phyloP scores from a whole-genome alignment of 2,113 vertebrate species.

The Lichenostomus cassidix region DNA sequence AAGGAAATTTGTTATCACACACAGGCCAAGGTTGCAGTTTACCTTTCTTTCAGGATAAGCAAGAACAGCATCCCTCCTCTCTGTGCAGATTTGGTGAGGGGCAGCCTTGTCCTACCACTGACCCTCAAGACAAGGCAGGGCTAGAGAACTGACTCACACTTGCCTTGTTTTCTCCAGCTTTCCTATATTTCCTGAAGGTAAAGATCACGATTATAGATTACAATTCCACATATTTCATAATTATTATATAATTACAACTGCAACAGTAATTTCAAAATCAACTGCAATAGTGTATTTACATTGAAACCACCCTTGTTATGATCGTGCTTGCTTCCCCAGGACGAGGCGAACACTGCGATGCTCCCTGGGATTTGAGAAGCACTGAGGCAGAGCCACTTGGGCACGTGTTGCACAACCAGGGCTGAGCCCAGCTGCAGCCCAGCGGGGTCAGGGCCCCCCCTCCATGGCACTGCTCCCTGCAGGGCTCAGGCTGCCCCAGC shows the following conservation, averaged over 20 bases:
- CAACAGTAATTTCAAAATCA: neutral
- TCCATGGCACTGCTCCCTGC: neutral
- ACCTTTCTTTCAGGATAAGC: neutral
- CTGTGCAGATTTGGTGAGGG: rapidly evolving
- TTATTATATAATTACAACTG: neutral
- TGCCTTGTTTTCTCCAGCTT: neutral
- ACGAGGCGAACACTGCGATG: rapidly evolving
- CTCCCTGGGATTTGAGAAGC: rapidly evolving
- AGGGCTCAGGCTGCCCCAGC: neutral
- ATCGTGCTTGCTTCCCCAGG: neutral
- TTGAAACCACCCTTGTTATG: neutral
- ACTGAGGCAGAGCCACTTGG: rapidly evolving
- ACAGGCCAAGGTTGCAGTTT: neutral
- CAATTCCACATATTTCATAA: neutral
- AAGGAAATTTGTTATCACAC: neutral
- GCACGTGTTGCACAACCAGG: rapidly evolving
- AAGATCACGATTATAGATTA: neutral
- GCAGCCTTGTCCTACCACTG: neutral
- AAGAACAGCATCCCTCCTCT: neutral
- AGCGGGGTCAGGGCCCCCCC: neutral
- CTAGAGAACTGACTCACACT: neutral
- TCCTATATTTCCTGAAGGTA: neutral
- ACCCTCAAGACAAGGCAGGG: neutral
- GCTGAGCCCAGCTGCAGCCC: neutral
- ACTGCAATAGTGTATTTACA: neutral